Base-by-base conservation (phyloP, 2,797 vertebrate genomes). In the Meda fulgida region DNA sequence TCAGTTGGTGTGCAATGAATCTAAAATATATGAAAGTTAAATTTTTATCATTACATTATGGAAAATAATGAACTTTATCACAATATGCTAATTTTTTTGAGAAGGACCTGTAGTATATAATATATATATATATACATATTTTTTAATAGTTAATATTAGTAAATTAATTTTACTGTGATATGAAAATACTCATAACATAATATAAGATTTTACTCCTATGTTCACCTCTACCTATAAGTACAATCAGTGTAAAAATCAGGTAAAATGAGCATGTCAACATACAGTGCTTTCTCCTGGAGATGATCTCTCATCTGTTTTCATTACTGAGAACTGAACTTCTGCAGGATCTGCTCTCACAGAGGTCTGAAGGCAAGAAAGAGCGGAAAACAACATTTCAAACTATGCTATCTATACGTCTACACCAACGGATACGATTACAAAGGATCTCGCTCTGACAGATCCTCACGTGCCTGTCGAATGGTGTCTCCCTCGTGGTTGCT, bases 401-500 rank as follows among this genome's bases (percentile, higher is more conserved):
- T 38, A 58, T 26, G 23, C 19, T 16, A 36, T 48, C 34, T 11
- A 19, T 38, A 36, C 65, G 23, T 29, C 6, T 51, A 19, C 29
- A 23, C 7, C 11, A 43, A 26, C 19, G 46, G 5, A 69, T 23
- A 9, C 1, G 2, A 34, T 31, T 60, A 36, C 21, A 18, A 31
- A 66, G 48, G n/a, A 48, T 46, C 9, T 75, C 2, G 19, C 43
- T 13, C 60, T 60, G 23, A 31, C 9, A 40, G 26, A 78, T n/a
- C 26, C 43, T 82, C 66, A 67, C 51, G 87, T 91, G 99, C 98
- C 97, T 98, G 97, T 94, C 96, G 94, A 91, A 99, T 91, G 0
- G 98, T 99, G 93, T 99, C 98, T 4, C 98, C 98, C 90, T 99
- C 98, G 19, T 97, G 96, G 93, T 97, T 99, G 93, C 97, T 99